Conservation (phyloP, 2,888 invertebrate genomes). For the Selenia dentaria region DNA sequence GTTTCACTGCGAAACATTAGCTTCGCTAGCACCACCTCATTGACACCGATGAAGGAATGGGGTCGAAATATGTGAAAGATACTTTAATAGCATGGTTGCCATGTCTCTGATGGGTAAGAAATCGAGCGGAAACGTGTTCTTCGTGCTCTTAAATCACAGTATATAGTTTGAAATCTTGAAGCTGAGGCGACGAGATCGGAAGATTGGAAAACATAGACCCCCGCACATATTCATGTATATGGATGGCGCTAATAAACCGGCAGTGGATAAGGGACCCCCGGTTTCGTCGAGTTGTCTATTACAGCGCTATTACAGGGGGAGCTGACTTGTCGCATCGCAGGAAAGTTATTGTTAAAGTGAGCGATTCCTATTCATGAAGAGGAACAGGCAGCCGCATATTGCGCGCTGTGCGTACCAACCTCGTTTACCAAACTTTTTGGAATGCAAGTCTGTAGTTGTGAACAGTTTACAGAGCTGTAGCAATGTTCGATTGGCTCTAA, state of each 20-base stretch:
- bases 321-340: conserved; percentile 42
- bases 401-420: conserved; percentile 33
- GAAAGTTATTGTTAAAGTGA: conserved; percentile 64
- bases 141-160: conserved; percentile 2
- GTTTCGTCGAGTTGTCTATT: conserved; percentile 46
- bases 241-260: conserved; percentile 53
- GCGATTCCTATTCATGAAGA: conserved; percentile 77
- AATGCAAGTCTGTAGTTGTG: no score
- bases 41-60: no score
- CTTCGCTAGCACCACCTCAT: no score
- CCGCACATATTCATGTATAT: conserved; percentile 46
- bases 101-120: not conserved
- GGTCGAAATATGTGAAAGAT: no score
- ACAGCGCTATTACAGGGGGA: conserved; percentile 45
- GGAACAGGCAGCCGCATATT: conserved; percentile 47
- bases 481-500: no score
- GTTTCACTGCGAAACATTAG: no score
- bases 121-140: not conserved
- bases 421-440: no score
- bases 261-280: conserved; percentile 47
- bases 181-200: conserved; percentile 9
- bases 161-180: conserved; percentile 23
- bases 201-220: conserved; percentile 26
- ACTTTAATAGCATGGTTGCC: not conserved
- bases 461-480: no score